These are phyloP conservation scores for Adineta ricciae DNA, from an alignment of 2,888 invertebrate genomes.

Conservation along the genomic window DNA sequence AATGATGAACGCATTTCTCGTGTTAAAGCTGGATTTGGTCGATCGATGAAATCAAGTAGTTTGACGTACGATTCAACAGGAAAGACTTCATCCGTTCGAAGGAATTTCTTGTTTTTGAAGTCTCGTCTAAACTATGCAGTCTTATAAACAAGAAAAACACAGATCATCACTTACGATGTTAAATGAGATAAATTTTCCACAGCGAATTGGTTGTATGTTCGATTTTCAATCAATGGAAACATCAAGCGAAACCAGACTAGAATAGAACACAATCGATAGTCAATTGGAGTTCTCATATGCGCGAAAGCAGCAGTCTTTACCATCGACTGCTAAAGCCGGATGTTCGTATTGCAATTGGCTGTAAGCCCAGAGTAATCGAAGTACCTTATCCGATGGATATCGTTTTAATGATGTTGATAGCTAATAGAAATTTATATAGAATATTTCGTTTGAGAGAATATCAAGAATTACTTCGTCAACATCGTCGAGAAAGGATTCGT, in stretches of 20 bases:
- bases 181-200: background rate
- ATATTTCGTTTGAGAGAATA: background rate
- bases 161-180: background rate
- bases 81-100: background rate
- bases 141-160: background rate
- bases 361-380: constrained; percentile 11
- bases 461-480: background rate
- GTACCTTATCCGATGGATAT: constrained; percentile 12
- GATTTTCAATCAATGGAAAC: constrained; percentile 7
- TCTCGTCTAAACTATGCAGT: background rate
- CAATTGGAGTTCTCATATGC: background rate
- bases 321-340: background rate
- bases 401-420: background rate
- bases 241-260: background rate
- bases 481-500: background rate
- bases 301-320: background rate
- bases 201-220: background rate
- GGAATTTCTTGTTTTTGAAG: background rate
- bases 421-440: background rate
- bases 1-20: background rate
- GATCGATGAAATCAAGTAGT: background rate
- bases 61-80: background rate
- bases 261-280: background rate
- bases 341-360: constrained; percentile 2
- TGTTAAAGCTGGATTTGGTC: constrained; percentile 1